A percentile compares a stretch with the other conserved stretches of the same genome.
These are phyloP conservation scores for Drosophila kokeensis DNA, from an alignment of 2,888 invertebrate species.

Conservation along the genomic window DNA sequence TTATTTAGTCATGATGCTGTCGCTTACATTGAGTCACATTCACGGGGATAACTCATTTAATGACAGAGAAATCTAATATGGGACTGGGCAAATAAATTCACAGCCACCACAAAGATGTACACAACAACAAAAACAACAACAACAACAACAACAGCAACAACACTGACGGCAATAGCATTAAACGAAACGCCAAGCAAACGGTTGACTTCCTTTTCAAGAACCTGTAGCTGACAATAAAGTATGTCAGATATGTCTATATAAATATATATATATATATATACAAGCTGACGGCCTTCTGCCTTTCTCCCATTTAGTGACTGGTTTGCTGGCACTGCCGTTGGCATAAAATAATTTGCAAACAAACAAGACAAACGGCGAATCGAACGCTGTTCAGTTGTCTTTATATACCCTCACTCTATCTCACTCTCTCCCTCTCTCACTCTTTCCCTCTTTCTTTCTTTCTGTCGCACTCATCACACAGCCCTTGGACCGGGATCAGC, in stretches of 20 bases:
- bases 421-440: background rate
- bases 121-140: slow-evolving; percentile 12
- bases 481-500: slow-evolving; percentile 98
- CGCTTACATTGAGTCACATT: slow-evolving; percentile 42
- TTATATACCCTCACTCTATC: background rate
- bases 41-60: slow-evolving; percentile 72
- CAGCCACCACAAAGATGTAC: slow-evolving; percentile 27
- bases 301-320: background rate
- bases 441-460: background rate
- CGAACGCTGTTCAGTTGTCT: slow-evolving; percentile 42
- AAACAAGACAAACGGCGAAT: slow-evolving; percentile 66
- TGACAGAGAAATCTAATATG: slow-evolving; percentile 67
- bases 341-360: slow-evolving; percentile 74
- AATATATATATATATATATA: background rate
- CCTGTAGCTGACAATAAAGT: slow-evolving; percentile 56
- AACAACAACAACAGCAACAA: background rate
- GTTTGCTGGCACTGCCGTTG: slow-evolving; percentile 49
- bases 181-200: background rate
- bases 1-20: slow-evolving; percentile 42
- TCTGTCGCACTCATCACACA: slow-evolving; percentile 85
- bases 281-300: background rate
- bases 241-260: slow-evolving; percentile 21
- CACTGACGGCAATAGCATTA: slow-evolving; percentile 21
- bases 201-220: slow-evolving; percentile 11
- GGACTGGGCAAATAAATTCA: slow-evolving; percentile 43